Evolutionary conservation across 92 coral and sea anemone species (phyloP).

Genomic region (Parazoanthus atlanticus): DNA sequence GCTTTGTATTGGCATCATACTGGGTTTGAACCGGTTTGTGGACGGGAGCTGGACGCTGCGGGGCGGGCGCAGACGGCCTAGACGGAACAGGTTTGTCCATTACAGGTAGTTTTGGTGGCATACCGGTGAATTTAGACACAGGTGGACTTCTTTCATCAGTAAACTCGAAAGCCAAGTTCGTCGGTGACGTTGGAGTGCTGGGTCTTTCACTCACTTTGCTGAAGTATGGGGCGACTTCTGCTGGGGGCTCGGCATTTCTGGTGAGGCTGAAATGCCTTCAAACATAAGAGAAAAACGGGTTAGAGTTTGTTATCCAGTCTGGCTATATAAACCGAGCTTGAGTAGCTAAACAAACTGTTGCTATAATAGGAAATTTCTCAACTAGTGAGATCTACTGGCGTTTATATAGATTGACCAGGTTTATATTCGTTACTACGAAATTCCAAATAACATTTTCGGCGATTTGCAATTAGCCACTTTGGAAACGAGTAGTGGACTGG

Average conservation of each 20-base stretch:
- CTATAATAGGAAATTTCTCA: no score
- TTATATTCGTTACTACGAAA: no score
- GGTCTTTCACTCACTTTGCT: slow-evolving; percentile 13
- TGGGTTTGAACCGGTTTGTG: not conserved
- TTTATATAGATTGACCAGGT: no score
- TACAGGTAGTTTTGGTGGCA: slow-evolving; percentile 4
- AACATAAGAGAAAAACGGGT: not conserved
- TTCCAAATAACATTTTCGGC: no score
- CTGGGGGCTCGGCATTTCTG: slow-evolving; percentile 19
- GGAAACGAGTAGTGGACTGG: no score
- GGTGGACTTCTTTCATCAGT: not conserved
- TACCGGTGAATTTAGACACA: not conserved
- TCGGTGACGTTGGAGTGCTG: slow-evolving; percentile 25
- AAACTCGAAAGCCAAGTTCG: slow-evolving; percentile 22
- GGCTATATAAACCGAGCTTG: not conserved
- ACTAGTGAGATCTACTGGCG: not conserved
- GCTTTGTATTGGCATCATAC: not conserved
- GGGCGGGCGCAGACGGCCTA: not conserved
- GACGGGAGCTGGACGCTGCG: slow-evolving; percentile 1
- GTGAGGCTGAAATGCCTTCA: slow-evolving; percentile 35
- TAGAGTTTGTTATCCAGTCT: not conserved
- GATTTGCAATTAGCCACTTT: no score
- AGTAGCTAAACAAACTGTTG: not conserved
- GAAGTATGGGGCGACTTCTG: not conserved
- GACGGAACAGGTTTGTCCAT: slow-evolving; percentile 18